phyloP scores from a whole-genome alignment of 1,140 invertebrate species.

The Lasioglossum baleicum region DNA sequence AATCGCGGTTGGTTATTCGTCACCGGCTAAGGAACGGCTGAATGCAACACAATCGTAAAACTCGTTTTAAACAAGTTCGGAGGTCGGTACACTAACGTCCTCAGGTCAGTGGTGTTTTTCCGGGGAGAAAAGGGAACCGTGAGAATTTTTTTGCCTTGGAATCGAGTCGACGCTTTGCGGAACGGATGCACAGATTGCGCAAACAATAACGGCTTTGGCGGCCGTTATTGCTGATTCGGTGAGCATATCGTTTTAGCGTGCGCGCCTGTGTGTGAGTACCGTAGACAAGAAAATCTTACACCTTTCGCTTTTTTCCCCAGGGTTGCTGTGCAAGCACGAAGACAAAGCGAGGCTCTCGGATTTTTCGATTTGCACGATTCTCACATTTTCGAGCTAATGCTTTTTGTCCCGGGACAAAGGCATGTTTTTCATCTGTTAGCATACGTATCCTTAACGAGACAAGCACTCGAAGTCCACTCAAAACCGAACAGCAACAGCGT shows the following conservation, averaged over 20 bases:
- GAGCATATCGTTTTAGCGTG: neutral
- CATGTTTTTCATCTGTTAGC: neutral
- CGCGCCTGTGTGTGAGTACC: neutral
- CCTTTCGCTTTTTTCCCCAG: neutral
- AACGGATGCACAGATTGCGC: constrained; percentile 7
- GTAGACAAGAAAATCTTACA: neutral
- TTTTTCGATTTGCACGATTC: neutral
- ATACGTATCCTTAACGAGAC: neutral
- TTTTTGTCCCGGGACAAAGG: constrained; percentile 1
- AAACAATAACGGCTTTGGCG: neutral
- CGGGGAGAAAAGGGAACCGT: constrained; percentile 17
- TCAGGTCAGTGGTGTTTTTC: constrained; percentile 31
- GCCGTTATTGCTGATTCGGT: neutral
- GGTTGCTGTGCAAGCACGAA: neutral
- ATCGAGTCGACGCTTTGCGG: constrained; percentile 14
- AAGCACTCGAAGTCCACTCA: neutral
- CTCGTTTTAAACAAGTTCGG: constrained; percentile 50
- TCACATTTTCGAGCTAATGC: constrained; percentile 6
- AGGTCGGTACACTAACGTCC: constrained; percentile 50
- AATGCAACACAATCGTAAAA: constrained; percentile 44
- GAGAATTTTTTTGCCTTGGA: constrained; percentile 43
- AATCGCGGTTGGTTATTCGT: constrained; percentile 53
- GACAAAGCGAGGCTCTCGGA: constrained; percentile 13
- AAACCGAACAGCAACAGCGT: neutral
- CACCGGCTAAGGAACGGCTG: constrained; percentile 31